phyloP scores from a whole-genome alignment of 2,797 vertebrate genomes.

The Champsocephalus esox region DNA sequence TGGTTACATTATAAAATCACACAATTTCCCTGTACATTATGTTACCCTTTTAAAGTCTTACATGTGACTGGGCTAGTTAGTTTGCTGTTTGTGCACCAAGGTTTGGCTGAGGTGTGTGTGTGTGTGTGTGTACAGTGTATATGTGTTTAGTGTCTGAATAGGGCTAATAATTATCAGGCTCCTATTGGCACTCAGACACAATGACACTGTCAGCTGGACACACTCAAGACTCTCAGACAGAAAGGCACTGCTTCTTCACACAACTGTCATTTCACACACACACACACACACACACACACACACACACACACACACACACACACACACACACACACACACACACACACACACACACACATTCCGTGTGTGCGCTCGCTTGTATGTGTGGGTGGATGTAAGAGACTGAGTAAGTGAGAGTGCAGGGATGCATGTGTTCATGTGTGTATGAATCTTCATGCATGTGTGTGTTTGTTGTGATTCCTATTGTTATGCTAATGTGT shows the following conservation, averaged over 20 bases:
- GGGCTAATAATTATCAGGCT: constrained; percentile 69
- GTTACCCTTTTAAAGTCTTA: constrained; percentile 15
- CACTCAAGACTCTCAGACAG: constrained; percentile 61
- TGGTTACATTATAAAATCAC: constrained; percentile 3
- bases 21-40: neutral
- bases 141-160: constrained; percentile 52
- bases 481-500: constrained; percentile 73
- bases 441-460: constrained; percentile 1
- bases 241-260: constrained; percentile 50
- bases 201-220: constrained; percentile 72
- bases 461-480: constrained; percentile 50
- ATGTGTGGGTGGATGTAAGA: constrained; percentile 23
- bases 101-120: constrained; percentile 10
- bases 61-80: neutral
- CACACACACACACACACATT: neutral
- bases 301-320: constrained; percentile 13
- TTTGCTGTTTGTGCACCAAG: neutral
- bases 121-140: neutral
- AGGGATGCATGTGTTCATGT: constrained; percentile 14
- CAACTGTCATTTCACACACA: constrained; percentile 27
- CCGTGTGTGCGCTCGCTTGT: too few relatives aligned
- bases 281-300: constrained; percentile 15
- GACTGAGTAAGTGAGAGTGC: constrained; percentile 10
- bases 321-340: constrained; percentile 1
- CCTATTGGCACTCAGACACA: constrained; percentile 66